phyloP scores from a whole-genome alignment of 1,140 invertebrate species.

The Nylanderia fulva region DNA sequence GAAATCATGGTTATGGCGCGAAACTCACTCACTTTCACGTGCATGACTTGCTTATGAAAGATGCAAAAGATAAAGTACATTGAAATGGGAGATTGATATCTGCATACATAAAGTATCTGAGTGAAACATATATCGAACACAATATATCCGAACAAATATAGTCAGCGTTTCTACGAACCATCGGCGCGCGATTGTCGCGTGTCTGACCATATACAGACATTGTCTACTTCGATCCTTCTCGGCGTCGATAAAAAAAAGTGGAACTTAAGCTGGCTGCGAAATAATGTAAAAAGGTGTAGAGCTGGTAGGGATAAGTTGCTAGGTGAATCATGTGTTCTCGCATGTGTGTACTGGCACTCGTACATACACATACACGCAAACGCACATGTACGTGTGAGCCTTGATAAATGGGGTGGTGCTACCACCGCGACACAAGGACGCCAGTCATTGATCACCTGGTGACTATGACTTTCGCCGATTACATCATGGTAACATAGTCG shows the following conservation, averaged over 20 bases:
- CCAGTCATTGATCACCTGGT: conserved; percentile 74
- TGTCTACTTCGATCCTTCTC: conserved; percentile 5
- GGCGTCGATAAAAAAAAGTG: conserved; percentile 39
- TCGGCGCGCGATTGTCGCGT: not conserved
- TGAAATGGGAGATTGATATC: not conserved
- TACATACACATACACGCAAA: not conserved
- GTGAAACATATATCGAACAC: no score
- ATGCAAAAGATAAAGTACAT: not conserved
- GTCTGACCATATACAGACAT: not conserved
- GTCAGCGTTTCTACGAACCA: not conserved
- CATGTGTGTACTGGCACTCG: not conserved
- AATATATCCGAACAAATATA: not conserved
- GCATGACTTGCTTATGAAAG: not conserved
- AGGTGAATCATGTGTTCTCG: not conserved
- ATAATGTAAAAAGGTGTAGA: conserved; percentile 30
- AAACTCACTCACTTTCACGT: not conserved
- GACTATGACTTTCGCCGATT: conserved; percentile 64
- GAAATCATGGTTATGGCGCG: not conserved
- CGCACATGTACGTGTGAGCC: not conserved
- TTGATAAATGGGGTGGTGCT: conserved; percentile 1
- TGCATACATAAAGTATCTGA: not conserved
- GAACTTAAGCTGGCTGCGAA: conserved; percentile 28
- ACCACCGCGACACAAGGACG: conserved; percentile 71
- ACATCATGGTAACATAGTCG: conserved; percentile 27
- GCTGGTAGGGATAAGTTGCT: not conserved